Conservation (phyloP, 2,113 vertebrate species). For the Nycticorax nycticorax region DNA sequence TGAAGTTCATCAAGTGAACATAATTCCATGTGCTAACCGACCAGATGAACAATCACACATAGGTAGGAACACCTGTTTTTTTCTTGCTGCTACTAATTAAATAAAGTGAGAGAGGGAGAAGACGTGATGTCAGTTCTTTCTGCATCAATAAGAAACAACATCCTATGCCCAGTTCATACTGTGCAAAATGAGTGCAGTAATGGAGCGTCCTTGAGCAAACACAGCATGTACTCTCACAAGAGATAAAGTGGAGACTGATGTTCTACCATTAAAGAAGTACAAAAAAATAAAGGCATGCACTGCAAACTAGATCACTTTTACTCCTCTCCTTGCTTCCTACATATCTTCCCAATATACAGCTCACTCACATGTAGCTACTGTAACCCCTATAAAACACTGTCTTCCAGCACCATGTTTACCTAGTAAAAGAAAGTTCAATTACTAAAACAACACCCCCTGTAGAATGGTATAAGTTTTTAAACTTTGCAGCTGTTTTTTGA, state of each 20-base stretch:
- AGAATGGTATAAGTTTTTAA: neutral
- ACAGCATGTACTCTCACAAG: neutral
- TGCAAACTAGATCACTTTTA: neutral
- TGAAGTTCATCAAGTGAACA: neutral
- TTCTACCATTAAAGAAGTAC: neutral
- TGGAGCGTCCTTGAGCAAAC: neutral
- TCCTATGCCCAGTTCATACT: neutral
- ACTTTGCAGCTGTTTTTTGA: neutral
- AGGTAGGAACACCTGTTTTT: neutral
- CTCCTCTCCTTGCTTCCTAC: neutral
- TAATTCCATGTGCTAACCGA: neutral
- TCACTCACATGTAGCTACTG: neutral
- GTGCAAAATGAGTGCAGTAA: neutral
- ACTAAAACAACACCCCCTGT: neutral
- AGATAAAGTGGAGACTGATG: neutral
- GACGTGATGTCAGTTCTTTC: neutral
- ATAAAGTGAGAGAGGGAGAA: neutral
- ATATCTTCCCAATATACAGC: neutral
- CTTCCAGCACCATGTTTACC: neutral
- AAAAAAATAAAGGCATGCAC: neutral
- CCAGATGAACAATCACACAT: accelerated
- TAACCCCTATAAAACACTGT: neutral
- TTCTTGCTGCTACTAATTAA: neutral
- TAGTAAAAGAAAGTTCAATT: neutral
- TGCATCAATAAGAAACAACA: neutral